Evolutionary conservation across 2,888 invertebrate species (phyloP).

Genomic region (Deladenus siricidicola): DNA sequence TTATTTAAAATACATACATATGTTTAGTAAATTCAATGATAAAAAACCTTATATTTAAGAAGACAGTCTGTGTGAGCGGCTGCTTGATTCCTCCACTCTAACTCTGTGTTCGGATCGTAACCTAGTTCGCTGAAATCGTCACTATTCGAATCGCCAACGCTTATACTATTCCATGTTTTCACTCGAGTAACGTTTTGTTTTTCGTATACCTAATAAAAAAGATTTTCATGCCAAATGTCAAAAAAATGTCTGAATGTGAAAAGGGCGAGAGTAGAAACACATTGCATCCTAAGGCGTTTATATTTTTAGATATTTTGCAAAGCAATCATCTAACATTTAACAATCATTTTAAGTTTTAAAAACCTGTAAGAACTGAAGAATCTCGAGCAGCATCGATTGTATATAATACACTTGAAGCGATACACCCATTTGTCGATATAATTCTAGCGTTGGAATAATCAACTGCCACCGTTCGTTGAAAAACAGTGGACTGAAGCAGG

Average conservation of each 20-base stretch:
- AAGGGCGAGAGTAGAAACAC: background rate
- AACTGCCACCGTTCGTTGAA: constrained; percentile 49
- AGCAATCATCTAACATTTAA: too few species aligned
- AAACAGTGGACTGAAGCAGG: constrained; percentile 47
- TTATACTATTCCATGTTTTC: constrained; percentile 31
- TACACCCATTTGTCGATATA: constrained; percentile 40
- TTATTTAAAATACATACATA: background rate
- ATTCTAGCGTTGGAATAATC: constrained; percentile 33
- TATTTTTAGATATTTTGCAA: background rate
- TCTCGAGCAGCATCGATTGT: constrained; percentile 37
- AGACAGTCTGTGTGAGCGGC: constrained; percentile 44
- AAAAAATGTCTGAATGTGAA: too few species aligned
- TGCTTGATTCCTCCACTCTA: constrained; percentile 43
- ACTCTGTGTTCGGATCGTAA: constrained; percentile 38
- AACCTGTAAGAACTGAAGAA: constrained; percentile 31
- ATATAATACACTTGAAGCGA: constrained; percentile 40
- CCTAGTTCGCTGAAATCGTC: constrained; percentile 20
- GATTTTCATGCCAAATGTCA: background rate
- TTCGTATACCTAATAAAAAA: constrained; percentile 15
- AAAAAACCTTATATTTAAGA: constrained; percentile 33
- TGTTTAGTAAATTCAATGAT: background rate
- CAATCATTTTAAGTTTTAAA: too few species aligned
- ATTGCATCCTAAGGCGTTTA: background rate
- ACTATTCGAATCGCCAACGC: constrained; percentile 23
- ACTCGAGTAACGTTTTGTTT: constrained; percentile 22